phyloP scores from a whole-genome alignment of 2,888 invertebrate genomes.

The Electrophaes corylata region DNA sequence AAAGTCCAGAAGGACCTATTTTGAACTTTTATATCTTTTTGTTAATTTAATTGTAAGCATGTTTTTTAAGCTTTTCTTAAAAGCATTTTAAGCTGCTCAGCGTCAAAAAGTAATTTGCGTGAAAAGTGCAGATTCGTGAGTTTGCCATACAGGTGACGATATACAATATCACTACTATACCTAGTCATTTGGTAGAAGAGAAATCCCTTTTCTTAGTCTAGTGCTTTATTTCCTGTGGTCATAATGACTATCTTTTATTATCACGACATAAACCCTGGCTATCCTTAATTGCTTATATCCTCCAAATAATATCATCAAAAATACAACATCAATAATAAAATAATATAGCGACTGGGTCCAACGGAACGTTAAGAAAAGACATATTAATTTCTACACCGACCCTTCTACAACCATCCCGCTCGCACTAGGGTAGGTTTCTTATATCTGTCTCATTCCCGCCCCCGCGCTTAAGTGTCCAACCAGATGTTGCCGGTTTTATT shows the following conservation, averaged over 20 bases:
- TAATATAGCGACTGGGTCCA: constrained; percentile 66
- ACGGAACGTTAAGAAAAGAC: constrained; percentile 77
- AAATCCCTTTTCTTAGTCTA: too few species aligned
- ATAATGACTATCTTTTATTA: background rate
- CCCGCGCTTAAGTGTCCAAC: constrained; percentile 77
- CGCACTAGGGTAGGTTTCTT: constrained; percentile 37
- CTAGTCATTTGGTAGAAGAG: too few species aligned
- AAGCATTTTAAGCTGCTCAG: too few species aligned
- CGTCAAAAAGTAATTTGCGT: too few species aligned
- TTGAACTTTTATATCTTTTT: too few species aligned
- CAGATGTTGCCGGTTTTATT: constrained; percentile 82
- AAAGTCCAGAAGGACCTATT: too few species aligned
- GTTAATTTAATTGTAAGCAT: too few species aligned
- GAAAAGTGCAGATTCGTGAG: too few species aligned
- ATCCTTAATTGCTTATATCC: constrained; percentile 9
- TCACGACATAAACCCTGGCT: background rate
- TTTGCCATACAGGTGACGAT: too few species aligned
- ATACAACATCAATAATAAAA: constrained; percentile 73
- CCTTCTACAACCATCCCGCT: constrained; percentile 57
- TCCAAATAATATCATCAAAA: constrained; percentile 19
- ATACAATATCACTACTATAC: too few species aligned
- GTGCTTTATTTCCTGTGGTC: too few species aligned
- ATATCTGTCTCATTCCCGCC: constrained; percentile 59
- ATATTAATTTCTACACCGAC: constrained; percentile 76
- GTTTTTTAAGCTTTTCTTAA: too few species aligned